Percentiles rank a stretch among this genome's conserved stretches.
phyloP scores from a whole-genome alignment of 2,888 invertebrate genomes.

The Aphrophora alni region DNA sequence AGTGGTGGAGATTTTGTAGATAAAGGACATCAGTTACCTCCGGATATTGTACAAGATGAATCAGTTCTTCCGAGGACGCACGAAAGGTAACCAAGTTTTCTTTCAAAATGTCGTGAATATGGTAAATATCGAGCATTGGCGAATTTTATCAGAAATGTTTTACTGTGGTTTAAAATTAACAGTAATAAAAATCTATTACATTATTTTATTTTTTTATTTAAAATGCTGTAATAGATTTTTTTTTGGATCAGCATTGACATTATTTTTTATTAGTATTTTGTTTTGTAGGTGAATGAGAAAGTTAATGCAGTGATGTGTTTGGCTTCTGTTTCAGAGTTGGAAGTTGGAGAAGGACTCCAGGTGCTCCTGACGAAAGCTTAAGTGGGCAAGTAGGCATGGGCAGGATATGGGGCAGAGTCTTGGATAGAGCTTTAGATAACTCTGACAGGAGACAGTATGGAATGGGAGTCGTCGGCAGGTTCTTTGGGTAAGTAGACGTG shows the following conservation, averaged over 20 bases:
- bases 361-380: slow-evolving; percentile 40
- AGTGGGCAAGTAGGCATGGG: slow-evolving; percentile 62
- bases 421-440: slow-evolving; percentile 90
- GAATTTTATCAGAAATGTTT: too few species aligned
- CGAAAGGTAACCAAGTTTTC: not conserved
- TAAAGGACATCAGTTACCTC: not conserved
- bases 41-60: not conserved
- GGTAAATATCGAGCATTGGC: too few species aligned
- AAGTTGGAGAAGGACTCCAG: slow-evolving; percentile 45
- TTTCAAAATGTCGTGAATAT: not conserved
- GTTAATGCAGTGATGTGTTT: too few species aligned
- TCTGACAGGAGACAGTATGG: slow-evolving; percentile 86
- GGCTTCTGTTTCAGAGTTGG: not conserved
- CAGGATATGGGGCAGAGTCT: slow-evolving; percentile 76
- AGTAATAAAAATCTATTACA: too few species aligned
- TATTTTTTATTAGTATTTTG: too few species aligned
- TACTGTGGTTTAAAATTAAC: too few species aligned
- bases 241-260: too few species aligned
- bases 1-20: not conserved
- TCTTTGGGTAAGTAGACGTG: slow-evolving; percentile 70
- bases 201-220: too few species aligned
- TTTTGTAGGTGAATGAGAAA: too few species aligned
- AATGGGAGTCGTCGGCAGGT: slow-evolving; percentile 79
- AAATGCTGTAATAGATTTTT: too few species aligned
- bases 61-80: not conserved